Conservation (phyloP, 2,113 vertebrate species). For the Mionectes macconnelli region DNA sequence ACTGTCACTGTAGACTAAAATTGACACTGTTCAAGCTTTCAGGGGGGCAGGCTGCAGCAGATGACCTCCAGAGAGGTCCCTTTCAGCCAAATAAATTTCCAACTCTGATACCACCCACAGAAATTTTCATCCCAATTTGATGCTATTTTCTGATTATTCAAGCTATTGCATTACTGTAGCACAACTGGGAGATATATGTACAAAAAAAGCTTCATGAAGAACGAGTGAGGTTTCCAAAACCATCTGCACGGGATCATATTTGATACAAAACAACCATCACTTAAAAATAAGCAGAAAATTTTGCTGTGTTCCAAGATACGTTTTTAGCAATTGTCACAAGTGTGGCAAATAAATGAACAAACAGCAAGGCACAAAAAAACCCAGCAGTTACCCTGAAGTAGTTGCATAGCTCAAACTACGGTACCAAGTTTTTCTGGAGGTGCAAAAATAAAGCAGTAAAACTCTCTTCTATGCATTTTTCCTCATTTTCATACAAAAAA, state of each 20-base stretch:
- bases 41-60: not conserved
- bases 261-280: not conserved
- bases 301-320: not conserved
- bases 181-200: not conserved
- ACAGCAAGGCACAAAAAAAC: not conserved
- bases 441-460: not conserved
- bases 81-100: not conserved
- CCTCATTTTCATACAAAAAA: not conserved
- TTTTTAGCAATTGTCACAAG: not conserved
- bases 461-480: not conserved
- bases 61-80: not conserved
- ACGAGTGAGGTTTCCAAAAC: not conserved
- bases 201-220: not conserved
- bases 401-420: rapidly evolving
- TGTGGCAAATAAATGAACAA: not conserved
- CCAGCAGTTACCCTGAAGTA: not conserved
- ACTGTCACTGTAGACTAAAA: not conserved
- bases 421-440: not conserved
- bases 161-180: not conserved
- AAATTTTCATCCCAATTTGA: not conserved
- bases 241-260: not conserved
- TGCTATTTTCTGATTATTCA: not conserved
- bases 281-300: not conserved
- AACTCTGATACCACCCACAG: not conserved
- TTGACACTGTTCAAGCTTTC: not conserved